Evolutionary conservation across 1,140 invertebrate genomes (phyloP), one percentile per base, ranked within the genome.

Genomic region (Apis dorsata): DNA sequence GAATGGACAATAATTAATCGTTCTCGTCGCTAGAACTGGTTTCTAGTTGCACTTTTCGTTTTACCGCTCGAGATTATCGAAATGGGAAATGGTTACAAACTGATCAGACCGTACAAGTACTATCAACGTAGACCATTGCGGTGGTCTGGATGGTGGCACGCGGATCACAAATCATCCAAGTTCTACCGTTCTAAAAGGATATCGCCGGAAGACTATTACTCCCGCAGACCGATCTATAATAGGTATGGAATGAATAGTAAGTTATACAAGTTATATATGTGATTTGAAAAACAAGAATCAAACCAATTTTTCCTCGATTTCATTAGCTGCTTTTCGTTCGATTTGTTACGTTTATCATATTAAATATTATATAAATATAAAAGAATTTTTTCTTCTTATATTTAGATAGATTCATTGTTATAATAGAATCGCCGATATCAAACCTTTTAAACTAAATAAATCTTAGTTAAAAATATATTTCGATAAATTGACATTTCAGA

Each of bases 61-160:
- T 17, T 85, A 59, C 28, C 89, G 15, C 21, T 81, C 60, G 89
- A 85, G 55, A 79, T 88, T 10, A 55, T 89, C 1, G 78, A 87
- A 34, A 69, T 82, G 15, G 57, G 60, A 12, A 88, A 90, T 21
- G 51, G 71, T 13, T 87, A 88, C 63, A 91, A 86, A 79, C 72
- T 59, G 28, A 75, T 83, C 4, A 88, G 81, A 24, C 82, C 85
- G 15, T 89, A 85, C 60, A 90, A 88, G 77, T 69, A 79, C 65
- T 82, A 90, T 78, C 75, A 78, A 78, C 84, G 57, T 7, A 88
- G 83, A 55, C 74, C 89, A 69, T 79, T 70, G 72, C 73, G 68
- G 21, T 76, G 80, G 24, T 72, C 81, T 34, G 80, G 84, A 78
- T 90, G 85, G 85, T 90, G 85, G 85, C 76, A 87, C 72, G 13